Evolutionary conservation across 2,797 vertebrate species (phyloP).

Genomic region (Poeciliopsis turneri): DNA sequence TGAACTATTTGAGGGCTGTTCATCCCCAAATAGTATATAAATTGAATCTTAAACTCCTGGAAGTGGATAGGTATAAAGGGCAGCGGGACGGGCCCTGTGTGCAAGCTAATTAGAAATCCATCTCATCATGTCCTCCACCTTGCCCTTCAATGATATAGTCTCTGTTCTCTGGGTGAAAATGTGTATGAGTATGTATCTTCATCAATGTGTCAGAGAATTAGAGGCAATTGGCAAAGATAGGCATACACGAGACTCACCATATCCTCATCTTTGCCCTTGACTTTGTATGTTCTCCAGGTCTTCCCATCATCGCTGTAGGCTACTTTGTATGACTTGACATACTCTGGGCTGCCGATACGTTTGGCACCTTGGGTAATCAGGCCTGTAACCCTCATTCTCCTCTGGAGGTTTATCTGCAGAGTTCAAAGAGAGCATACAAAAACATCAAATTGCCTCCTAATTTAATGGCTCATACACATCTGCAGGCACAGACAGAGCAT

Average conservation of each 20-base stretch:
- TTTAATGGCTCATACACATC: neutral
- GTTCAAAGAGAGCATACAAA: conserved; percentile 14
- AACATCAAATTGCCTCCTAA: conserved; percentile 23
- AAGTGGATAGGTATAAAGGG: conserved; percentile 68
- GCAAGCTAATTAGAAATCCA: conserved; percentile 80
- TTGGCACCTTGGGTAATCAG: conserved; percentile 99
- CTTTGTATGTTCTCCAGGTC: conserved; percentile 94
- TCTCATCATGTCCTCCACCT: conserved; percentile 77
- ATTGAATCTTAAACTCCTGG: conserved; percentile 78
- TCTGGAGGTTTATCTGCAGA: conserved; percentile 95
- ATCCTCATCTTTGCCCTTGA: conserved; percentile 93
- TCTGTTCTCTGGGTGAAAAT: conserved; percentile 38
- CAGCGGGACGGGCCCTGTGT: conserved; percentile 67
- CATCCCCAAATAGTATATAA: conserved; percentile 80
- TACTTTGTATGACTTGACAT: conserved; percentile 98
- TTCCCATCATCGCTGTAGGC: conserved; percentile 96
- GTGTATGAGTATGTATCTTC: conserved; percentile 37
- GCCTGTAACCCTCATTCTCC: conserved; percentile 97
- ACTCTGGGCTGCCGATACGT: conserved; percentile 97
- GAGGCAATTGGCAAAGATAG: conserved; percentile 24
- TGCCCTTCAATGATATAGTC: conserved; percentile 70
- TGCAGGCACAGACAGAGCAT: neutral
- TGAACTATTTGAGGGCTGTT: conserved; percentile 74
- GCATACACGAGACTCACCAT: conserved; percentile 84
- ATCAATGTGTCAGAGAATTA: conserved; percentile 20